Evolutionary conservation across 2,888 invertebrate genomes (phyloP).

Genomic region (Scaptomyza parva): DNA sequence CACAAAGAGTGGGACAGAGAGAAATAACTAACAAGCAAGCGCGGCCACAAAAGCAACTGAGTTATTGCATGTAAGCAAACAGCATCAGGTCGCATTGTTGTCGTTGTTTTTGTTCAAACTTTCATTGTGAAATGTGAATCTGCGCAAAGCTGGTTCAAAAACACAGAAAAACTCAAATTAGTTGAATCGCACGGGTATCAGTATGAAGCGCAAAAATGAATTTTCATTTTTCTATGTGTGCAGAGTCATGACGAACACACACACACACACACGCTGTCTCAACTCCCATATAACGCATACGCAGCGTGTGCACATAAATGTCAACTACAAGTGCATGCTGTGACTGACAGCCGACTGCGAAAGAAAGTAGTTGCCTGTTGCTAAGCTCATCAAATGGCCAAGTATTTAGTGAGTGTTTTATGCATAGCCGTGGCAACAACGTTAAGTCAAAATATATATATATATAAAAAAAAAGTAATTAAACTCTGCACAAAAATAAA

Average conservation of each 20-base stretch:
- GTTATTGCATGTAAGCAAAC: slow-evolving; percentile 4
- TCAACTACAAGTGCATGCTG: slow-evolving; percentile 1
- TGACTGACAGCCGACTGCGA: background rate
- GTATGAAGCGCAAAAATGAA: background rate
- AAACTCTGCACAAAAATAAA: slow-evolving; percentile 52
- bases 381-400: slow-evolving; percentile 11
- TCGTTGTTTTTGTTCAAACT: slow-evolving; percentile 39
- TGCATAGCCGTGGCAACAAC: slow-evolving; percentile 22
- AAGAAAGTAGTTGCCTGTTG: slow-evolving; percentile 6
- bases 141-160: slow-evolving; percentile 3
- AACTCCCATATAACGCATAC: slow-evolving; percentile 20
- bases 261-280: background rate
- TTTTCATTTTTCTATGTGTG: background rate
- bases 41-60: slow-evolving; percentile 13
- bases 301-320: slow-evolving; percentile 25
- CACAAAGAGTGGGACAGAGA: too few species aligned
- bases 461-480: slow-evolving; percentile 56
- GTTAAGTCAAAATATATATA: background rate
- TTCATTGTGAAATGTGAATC: too few species aligned
- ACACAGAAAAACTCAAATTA: background rate
- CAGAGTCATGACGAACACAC: background rate
- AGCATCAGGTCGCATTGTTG: slow-evolving; percentile 34
- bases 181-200: background rate
- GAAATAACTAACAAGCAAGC: background rate
- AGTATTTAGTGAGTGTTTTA: slow-evolving; percentile 44